Conservation (phyloP, 2,113 vertebrate genomes). For the Acinonyx jubatus region DNA sequence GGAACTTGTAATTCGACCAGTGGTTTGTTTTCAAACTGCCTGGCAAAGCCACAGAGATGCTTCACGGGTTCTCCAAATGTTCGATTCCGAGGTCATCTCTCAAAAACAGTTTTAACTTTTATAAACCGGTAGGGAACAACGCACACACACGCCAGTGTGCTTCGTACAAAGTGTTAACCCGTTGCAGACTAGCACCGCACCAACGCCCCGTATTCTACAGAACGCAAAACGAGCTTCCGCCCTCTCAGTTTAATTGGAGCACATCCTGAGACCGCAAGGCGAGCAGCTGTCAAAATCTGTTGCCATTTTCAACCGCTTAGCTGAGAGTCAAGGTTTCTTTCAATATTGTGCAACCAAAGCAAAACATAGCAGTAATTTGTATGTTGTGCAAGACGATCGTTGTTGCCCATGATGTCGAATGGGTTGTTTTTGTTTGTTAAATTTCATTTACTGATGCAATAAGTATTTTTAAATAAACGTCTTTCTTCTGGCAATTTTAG, state of each 20-base stretch:
- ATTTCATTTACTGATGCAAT: background rate
- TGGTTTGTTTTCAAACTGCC: slow-evolving; percentile 4
- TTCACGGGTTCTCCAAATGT: background rate
- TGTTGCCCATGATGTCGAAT: background rate
- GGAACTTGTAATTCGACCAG: background rate
- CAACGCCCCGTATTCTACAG: fast-evolving
- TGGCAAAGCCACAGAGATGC: background rate
- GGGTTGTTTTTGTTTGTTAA: background rate
- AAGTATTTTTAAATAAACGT: background rate
- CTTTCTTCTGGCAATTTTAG: background rate
- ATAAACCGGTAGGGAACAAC: background rate
- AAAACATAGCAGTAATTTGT: background rate
- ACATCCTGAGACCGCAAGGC: background rate
- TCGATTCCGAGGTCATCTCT: background rate
- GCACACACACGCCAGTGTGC: fast-evolving
- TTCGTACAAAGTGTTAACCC: background rate
- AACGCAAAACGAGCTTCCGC: background rate
- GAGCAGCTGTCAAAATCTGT: slow-evolving; percentile 31
- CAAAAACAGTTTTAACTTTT: background rate
- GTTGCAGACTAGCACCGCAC: fast-evolving
- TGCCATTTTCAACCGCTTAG: slow-evolving; percentile 9
- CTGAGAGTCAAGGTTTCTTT: background rate
- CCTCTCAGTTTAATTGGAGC: background rate
- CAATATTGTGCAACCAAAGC: slow-evolving; percentile 20
- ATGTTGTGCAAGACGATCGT: background rate